phyloP scores from a whole-genome alignment of 2,888 invertebrate species.

The Temnothorax ravouxi region DNA sequence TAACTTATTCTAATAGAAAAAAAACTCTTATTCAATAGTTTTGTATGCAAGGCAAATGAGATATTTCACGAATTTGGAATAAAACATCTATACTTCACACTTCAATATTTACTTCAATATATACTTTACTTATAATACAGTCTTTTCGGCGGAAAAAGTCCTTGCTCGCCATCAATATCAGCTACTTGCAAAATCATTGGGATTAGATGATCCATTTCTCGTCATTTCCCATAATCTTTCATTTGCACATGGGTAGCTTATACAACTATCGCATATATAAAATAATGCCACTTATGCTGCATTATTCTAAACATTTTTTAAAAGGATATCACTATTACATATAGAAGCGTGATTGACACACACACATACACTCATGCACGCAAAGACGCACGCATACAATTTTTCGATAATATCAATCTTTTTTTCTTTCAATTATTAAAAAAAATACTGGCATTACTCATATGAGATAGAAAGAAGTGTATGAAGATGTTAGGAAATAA shows the following conservation, averaged over 20 bases:
- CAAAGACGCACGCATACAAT: not conserved
- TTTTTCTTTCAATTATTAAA: not conserved
- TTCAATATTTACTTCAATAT: not conserved
- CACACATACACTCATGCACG: not conserved
- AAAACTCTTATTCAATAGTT: slow-evolving; percentile 8
- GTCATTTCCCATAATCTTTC: not conserved
- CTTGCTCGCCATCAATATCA: not conserved
- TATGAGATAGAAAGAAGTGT: not conserved
- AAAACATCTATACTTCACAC: not conserved
- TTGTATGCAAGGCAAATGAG: slow-evolving; percentile 27
- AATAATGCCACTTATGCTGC: not conserved
- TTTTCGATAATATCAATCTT: not conserved
- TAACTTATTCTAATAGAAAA: slow-evolving; percentile 58
- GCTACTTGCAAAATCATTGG: not conserved
- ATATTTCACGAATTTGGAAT: slow-evolving; percentile 32
- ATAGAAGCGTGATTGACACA: not conserved
- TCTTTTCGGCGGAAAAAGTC: not conserved
- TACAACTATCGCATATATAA: not conserved
- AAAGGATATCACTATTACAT: slow-evolving; percentile 1
- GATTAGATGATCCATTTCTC: slow-evolving; percentile 1
- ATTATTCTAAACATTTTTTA: slow-evolving; percentile 4
- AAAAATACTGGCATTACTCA: not conserved
- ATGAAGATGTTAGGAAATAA: not conserved
- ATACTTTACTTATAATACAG: slow-evolving; percentile 10
- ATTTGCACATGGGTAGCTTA: not conserved